Evolutionary conservation across 2,797 vertebrate genomes (phyloP), one percentile per base, ranked within the genome.

Genomic region (Orientallactaga sibirica): DNA sequence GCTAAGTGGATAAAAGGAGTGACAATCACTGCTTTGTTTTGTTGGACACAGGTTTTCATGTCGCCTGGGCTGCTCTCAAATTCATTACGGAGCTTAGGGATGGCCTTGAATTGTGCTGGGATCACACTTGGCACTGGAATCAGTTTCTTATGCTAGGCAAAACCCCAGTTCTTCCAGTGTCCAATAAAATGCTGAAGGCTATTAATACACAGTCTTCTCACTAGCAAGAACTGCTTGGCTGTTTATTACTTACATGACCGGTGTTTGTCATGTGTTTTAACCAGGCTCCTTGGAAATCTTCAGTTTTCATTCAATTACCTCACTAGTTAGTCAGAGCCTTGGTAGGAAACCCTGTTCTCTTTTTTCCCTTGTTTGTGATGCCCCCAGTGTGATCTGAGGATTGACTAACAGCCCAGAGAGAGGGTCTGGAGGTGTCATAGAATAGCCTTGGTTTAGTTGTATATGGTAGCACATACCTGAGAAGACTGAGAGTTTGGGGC

Each of bases 101-200:
- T 58, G 15, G 33, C 71, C 52, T 85, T 61, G 52, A 61, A 85
- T 16, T 27, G 29, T 52, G 22, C 43, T 10, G 3, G n/a, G n/a
- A 25, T 14, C 29, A 5, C 22, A 52, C 29, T 27, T 20, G 5
- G 0, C 33, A 27, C 58, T 90, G 18, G 14, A 64, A n/a, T 76
- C 14, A 29, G 19, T 92, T 82, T 87, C 68, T 79, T 86, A 48
- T 4, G 15, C 9, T 82, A 48, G 12, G 20, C 5, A 64, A 52
- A 64, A 76, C 20, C 20, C 48, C 37, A 64, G 0, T 87, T 87
- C 41, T 91, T 93, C 89, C 43, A 64, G 0, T 62, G 68, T 81
- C 75, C 87, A 77, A 90, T 66, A 33, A 90, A 90, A 88, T 88
- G 41, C 29, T 89, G 71, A 71, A 89, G 58, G 25, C 24, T 43